These are phyloP conservation scores for Todus mexicanus DNA, from an alignment of 2,797 vertebrate species.

Conservation along the genomic window DNA sequence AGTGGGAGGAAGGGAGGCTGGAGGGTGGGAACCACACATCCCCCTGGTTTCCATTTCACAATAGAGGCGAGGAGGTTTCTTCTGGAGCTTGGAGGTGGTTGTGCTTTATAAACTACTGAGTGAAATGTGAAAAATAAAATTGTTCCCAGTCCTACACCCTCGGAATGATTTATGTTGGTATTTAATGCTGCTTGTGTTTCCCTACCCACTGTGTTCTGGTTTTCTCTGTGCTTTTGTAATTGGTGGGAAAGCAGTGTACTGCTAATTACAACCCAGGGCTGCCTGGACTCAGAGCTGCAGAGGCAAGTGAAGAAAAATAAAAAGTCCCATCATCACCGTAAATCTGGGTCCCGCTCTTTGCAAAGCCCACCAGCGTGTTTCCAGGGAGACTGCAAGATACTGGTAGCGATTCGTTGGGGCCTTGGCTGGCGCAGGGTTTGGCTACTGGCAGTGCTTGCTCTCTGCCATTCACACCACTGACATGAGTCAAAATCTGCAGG, in stretches of 20 bases:
- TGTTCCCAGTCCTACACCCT: constrained; percentile 1
- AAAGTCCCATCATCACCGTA: background rate
- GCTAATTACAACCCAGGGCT: background rate
- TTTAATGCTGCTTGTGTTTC: background rate
- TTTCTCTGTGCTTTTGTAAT: background rate
- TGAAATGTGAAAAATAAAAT: constrained; percentile 25
- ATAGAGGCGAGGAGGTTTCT: constrained; percentile 1
- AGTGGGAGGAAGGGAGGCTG: background rate
- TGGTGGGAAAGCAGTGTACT: background rate
- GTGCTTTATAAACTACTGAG: constrained; percentile 1
- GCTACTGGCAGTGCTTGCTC: background rate
- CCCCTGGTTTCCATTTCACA: background rate
- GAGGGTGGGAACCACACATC: background rate
- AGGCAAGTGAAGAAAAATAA: background rate
- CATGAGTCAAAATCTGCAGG: background rate
- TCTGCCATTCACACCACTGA: background rate
- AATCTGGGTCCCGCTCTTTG: background rate
- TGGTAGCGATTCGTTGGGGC: background rate
- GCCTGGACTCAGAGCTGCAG: background rate
- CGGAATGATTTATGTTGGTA: background rate
- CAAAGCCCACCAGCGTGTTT: background rate
- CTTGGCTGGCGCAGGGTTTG: background rate
- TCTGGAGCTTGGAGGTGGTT: constrained; percentile 26
- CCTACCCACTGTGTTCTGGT: background rate
- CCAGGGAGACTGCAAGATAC: background rate